Evolutionary conservation across 2,113 vertebrate species (phyloP).

Genomic region (Ammodytes dubius): DNA sequence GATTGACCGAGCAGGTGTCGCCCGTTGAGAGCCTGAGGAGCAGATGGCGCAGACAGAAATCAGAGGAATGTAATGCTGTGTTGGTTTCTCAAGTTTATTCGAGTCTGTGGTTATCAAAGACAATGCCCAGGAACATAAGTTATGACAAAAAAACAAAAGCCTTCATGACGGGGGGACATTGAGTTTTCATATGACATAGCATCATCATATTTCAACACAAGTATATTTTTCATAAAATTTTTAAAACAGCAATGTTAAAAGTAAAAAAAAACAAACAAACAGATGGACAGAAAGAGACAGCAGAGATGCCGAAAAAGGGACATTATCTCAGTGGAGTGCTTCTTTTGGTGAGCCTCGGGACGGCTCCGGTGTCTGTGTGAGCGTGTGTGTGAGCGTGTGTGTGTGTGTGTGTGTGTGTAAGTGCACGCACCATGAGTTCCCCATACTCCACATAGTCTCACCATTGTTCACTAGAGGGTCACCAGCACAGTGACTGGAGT

Average conservation of each 20-base stretch:
- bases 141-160: slow-evolving; percentile 84
- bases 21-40: slow-evolving; percentile 28
- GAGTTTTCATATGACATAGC: slow-evolving; percentile 84
- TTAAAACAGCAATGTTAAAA: slow-evolving; percentile 76
- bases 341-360: slow-evolving; percentile 68
- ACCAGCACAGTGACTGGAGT: slow-evolving; percentile 51
- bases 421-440: slow-evolving; percentile 59
- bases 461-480: slow-evolving; percentile 62
- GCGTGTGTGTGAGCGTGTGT: slow-evolving; percentile 41
- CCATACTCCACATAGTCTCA: slow-evolving; percentile 54
- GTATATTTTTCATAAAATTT: slow-evolving; percentile 81
- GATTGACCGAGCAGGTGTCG: slow-evolving; percentile 62
- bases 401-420: slow-evolving; percentile 37
- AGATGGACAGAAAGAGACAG: slow-evolving; percentile 63
- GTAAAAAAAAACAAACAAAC: slow-evolving; percentile 53
- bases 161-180: slow-evolving; percentile 82
- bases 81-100: slow-evolving; percentile 87
- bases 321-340: slow-evolving; percentile 74
- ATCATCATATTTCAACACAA: slow-evolving; percentile 81
- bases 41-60: slow-evolving; percentile 49
- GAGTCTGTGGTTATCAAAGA: slow-evolving; percentile 92
- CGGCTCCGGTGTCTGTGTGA: slow-evolving; percentile 53
- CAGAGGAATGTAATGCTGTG: slow-evolving; percentile 8
- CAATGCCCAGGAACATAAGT: slow-evolving; percentile 89
- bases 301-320: slow-evolving; percentile 57